phyloP scores from a whole-genome alignment of 2,797 vertebrate species.

The Sebastes oblongus region DNA sequence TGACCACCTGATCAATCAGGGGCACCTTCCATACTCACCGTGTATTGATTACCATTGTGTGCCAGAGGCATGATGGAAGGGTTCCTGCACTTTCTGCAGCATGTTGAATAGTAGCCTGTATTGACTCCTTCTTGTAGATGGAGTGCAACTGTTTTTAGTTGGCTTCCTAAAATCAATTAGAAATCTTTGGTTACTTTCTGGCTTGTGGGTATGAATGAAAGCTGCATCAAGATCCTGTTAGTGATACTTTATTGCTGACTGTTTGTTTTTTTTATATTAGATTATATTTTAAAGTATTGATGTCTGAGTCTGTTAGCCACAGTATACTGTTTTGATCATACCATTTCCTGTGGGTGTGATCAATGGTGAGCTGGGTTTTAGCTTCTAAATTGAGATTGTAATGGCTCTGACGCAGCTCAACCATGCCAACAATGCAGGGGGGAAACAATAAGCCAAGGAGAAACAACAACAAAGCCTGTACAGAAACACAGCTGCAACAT shows the following conservation, averaged over 20 bases:
- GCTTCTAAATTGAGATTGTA: neutral
- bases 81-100: conserved; percentile 14
- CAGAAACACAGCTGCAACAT: neutral
- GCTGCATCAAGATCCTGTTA: neutral
- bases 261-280: neutral
- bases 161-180: conserved; percentile 46
- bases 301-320: neutral
- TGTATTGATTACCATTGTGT: conserved; percentile 46
- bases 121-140: conserved; percentile 12
- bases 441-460: neutral
- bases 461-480: neutral
- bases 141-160: conserved; percentile 29
- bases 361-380: neutral
- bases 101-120: neutral
- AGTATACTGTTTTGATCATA: neutral
- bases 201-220: conserved; percentile 14
- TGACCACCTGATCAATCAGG: conserved; percentile 49
- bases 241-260: conserved; percentile 1
- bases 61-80: conserved; percentile 38
- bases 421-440: neutral
- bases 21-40: conserved; percentile 24
- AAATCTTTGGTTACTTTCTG: conserved; percentile 33
- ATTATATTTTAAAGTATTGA: neutral
- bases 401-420: neutral
- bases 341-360: neutral